phyloP scores from a whole-genome alignment of 2,797 vertebrate genomes.

The Sus cebifrons region DNA sequence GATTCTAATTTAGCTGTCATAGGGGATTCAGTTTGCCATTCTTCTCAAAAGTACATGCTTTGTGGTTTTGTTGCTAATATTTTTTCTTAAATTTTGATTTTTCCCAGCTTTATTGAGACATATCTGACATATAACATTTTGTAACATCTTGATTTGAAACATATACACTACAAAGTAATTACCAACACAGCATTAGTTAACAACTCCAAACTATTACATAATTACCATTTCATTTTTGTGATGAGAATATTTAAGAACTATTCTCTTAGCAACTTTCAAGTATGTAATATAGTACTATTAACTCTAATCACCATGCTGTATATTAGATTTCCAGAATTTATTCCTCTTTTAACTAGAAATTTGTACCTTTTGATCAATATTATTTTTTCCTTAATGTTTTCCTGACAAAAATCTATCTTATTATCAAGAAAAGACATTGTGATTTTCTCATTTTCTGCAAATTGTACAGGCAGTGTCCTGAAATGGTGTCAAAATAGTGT shows the following conservation, averaged over 20 bases:
- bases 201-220: neutral
- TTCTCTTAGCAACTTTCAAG: neutral
- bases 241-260: neutral
- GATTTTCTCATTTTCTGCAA: constrained; percentile 7
- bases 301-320: neutral
- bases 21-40: constrained; percentile 88
- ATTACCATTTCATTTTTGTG: neutral
- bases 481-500: constrained; percentile 31
- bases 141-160: neutral
- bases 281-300: neutral
- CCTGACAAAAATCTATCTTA: neutral
- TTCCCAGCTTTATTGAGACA: neutral
- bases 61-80: constrained; percentile 73
- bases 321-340: neutral
- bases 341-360: neutral
- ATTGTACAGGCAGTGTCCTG: neutral
- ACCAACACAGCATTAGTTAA: neutral
- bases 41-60: constrained; percentile 82
- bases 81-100: neutral
- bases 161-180: neutral
- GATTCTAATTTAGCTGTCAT: constrained; percentile 90
- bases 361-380: neutral
- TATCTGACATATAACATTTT: neutral
- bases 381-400: neutral
- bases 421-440: neutral